Evolutionary conservation across 2,113 vertebrate species (phyloP).

Genomic region (Pollachius pollachius): DNA sequence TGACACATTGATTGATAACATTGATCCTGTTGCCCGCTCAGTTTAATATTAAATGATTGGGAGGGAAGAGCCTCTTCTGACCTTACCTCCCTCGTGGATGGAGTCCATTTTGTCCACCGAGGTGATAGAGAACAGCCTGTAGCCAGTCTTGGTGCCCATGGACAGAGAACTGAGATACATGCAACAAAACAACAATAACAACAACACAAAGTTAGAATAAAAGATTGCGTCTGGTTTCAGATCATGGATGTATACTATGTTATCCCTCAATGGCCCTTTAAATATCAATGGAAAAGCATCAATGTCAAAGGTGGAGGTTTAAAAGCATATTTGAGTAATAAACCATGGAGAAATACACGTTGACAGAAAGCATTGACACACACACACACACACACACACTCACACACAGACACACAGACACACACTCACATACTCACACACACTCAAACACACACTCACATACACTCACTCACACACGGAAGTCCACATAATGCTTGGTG

Average conservation of each 20-base stretch:
- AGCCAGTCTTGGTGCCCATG: conserved; percentile 88
- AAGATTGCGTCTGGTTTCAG: too few relatives aligned
- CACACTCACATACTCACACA: conserved; percentile 2
- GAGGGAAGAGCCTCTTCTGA: background rate
- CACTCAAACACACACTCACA: background rate
- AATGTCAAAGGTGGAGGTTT: background rate
- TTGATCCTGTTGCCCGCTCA: too few relatives aligned
- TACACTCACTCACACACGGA: background rate
- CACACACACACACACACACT: background rate
- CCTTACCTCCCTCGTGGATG: conserved; percentile 91
- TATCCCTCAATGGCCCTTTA: too few relatives aligned
- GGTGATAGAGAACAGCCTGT: conserved; percentile 90
- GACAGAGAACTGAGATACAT: conserved; percentile 81
- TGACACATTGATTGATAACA: too few relatives aligned
- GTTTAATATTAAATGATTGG: too few relatives aligned
- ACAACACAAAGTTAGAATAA: too few relatives aligned
- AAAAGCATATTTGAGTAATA: too few relatives aligned
- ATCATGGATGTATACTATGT: too few relatives aligned
- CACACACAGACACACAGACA: background rate
- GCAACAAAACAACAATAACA: too few relatives aligned
- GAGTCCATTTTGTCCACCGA: conserved; percentile 91
- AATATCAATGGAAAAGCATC: too few relatives aligned
- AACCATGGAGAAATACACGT: background rate
- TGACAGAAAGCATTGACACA: background rate
- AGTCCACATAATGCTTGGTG: background rate